Base-by-base conservation (phyloP, 2,888 invertebrate species). In the Cataglyphis rosenhaueri region DNA sequence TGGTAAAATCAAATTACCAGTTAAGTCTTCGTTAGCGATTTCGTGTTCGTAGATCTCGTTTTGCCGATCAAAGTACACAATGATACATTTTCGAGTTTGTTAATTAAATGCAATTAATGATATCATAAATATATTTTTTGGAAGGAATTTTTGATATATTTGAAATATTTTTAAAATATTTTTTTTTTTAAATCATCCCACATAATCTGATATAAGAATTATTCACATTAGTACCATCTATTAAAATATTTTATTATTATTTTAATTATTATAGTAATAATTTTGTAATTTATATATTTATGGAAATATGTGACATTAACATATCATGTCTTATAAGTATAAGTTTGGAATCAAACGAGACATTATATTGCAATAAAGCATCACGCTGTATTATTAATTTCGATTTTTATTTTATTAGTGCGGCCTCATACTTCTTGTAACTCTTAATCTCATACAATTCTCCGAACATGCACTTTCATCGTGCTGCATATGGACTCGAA, bases 391-490 rank as follows among this genome's bases (percentile, higher is more conserved):
- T 59, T 32, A 61, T 79, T 79, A 70, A 71, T 78, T 25, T 32
- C 32, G 41, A 57, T 44, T 78, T 55, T n/a, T 44, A 61, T 15
- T 61, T 44, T 32, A 48, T 71, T 35, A 44, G 48, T 15, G 35
- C n/a, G 10, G 18, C 44, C 48, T 25, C 15, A 57, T 59, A 70
- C 59, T 44, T 59, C 68, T 68, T 59, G 32, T 78, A 70, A 70
- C 70, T 68, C 41, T 71, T 79, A 79, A 78, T 61, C 59, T 59
- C 21, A 48, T 59, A 71, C 78, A 44, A 71, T 79, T 79, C 59
- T 61, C 48, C 25, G 71, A 79, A 71, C 78, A 79, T 71, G 78
- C 68, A 52, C 71, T 35, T 78, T 32, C 18, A 44, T 70, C 57
- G 32, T 0, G 10, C 32, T 10, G 44, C 44, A 61, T 71, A 48